Percentiles rank a stretch among this genome's conserved stretches.
These are phyloP conservation scores for Triplophysa tibetana DNA, from an alignment of 2,113 vertebrate species.

Conservation along the genomic window DNA sequence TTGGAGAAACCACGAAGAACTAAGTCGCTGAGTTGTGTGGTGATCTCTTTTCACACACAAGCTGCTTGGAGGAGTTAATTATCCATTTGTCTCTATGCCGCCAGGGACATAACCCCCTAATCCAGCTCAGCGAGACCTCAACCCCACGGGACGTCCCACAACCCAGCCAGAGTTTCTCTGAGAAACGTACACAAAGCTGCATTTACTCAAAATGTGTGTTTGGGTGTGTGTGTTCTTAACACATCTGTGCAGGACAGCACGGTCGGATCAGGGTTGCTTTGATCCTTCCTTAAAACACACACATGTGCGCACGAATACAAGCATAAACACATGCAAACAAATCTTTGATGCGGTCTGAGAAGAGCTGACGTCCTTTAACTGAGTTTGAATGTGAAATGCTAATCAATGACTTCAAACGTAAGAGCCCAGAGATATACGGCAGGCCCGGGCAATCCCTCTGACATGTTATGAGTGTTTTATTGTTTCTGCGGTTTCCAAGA, in stretches of 20 bases:
- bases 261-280: slow-evolving; percentile 37
- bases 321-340: neutral
- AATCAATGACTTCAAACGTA: slow-evolving; percentile 4
- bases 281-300: slow-evolving; percentile 33
- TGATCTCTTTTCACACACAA: slow-evolving; percentile 29
- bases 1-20: neutral
- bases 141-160: slow-evolving; percentile 15
- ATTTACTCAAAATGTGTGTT: slow-evolving; percentile 62
- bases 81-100: slow-evolving; percentile 66
- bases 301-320: slow-evolving; percentile 2
- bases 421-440: slow-evolving; percentile 1
- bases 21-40: neutral
- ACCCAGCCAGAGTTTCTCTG: slow-evolving; percentile 44
- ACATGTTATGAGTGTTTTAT: slow-evolving; percentile 9
- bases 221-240: slow-evolving; percentile 45
- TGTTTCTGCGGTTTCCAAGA: slow-evolving; percentile 5
- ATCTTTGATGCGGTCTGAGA: slow-evolving; percentile 21
- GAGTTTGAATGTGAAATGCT: slow-evolving; percentile 4
- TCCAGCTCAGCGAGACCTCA: slow-evolving; percentile 64
- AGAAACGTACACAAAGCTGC: slow-evolving; percentile 73
- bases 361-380: slow-evolving; percentile 34
- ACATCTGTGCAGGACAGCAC: slow-evolving; percentile 40
- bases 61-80: slow-evolving; percentile 69
- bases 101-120: slow-evolving; percentile 60
- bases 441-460: neutral